Evolutionary conservation across 35 echinoderm and acorn worm genomes (phyloP).

Genomic region (Strongylocentrotus purpuratus): DNA sequence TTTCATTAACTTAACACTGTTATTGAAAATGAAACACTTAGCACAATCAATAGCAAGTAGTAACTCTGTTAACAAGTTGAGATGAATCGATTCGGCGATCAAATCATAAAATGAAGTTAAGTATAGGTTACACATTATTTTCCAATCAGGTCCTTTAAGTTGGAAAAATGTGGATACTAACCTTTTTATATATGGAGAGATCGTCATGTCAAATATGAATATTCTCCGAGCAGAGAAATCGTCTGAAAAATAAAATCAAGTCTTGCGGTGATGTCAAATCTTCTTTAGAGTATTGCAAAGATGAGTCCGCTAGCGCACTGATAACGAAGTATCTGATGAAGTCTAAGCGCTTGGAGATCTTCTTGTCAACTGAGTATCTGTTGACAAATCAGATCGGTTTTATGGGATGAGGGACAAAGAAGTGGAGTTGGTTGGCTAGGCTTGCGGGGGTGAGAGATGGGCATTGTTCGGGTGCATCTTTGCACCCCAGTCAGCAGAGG

Average conservation of each 20-base stretch:
- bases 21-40: background rate
- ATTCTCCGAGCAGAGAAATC: slow-evolving; percentile 28
- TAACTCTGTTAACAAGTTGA: background rate
- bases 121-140: background rate
- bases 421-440: background rate
- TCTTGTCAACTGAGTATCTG: slow-evolving; percentile 17
- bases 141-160: background rate
- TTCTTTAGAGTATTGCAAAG: background rate
- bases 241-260: background rate
- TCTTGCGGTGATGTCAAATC: background rate
- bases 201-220: slow-evolving; percentile 36
- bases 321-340: background rate
- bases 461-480: slow-evolving; percentile 2
- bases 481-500: background rate
- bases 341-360: background rate
- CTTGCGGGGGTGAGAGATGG: background rate
- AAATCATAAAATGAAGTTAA: too few relatives aligned
- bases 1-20: background rate
- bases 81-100: background rate
- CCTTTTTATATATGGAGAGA: slow-evolving; percentile 44
- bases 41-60: background rate
- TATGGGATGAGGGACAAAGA: background rate
- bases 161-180: background rate
- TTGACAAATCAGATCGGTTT: background rate
- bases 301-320: background rate